Evolutionary conservation across 1,140 invertebrate species (phyloP).

Genomic region (Solenopsis fugax): DNA sequence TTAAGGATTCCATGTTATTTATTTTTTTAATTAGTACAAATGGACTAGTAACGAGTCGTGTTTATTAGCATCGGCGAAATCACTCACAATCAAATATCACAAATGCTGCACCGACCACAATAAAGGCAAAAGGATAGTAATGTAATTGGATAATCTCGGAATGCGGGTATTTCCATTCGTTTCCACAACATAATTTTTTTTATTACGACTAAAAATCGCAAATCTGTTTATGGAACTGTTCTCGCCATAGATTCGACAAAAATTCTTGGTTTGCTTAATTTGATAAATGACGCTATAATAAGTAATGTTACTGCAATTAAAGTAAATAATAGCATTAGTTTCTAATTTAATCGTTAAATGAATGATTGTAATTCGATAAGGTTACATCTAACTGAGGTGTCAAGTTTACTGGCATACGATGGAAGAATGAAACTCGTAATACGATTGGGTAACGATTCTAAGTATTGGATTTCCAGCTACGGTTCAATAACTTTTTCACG

Average conservation of each 20-base stretch:
- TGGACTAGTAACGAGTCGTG: not conserved
- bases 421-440: conserved; percentile 39
- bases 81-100: not conserved
- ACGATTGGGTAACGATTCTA: conserved; percentile 43
- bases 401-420: conserved; percentile 37
- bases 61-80: conserved; percentile 11
- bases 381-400: conserved; percentile 4
- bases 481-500: conserved; percentile 30
- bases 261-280: conserved; percentile 32
- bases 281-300: not conserved
- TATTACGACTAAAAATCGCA: not conserved
- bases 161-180: not conserved
- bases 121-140: conserved; percentile 16
- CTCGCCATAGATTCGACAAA: not conserved
- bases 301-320: conserved; percentile 2
- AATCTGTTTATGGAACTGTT: not conserved
- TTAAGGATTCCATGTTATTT: no score
- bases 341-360: conserved; percentile 32
- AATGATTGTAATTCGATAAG: conserved; percentile 32
- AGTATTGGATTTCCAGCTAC: conserved; percentile 31
- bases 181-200: conserved; percentile 1
- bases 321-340: conserved; percentile 29
- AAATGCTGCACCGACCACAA: not conserved
- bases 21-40: conserved; percentile 19
- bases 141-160: conserved; percentile 45